A percentile compares a stretch with the other conserved stretches of the same genome.
Conservation (phyloP, 2,888 invertebrate genomes). For the Gastracanthus pulcherrimus region DNA sequence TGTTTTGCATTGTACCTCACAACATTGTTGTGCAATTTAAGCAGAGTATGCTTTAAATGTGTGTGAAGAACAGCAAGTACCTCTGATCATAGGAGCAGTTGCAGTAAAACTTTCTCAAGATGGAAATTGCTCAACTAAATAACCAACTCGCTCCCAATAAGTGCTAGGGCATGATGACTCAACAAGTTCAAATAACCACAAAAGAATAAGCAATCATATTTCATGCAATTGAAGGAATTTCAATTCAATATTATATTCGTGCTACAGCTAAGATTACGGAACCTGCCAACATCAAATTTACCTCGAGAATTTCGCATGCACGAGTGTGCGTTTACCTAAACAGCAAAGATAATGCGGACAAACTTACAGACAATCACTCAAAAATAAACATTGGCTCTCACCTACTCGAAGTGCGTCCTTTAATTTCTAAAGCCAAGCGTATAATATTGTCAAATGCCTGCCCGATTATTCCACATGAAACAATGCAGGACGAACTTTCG, state of each 20-base stretch:
- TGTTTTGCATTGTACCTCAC: too few relatives aligned
- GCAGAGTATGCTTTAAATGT: too few relatives aligned
- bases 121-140: too few relatives aligned
- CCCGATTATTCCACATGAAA: neutral
- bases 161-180: neutral
- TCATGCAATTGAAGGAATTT: neutral
- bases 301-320: neutral
- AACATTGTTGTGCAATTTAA: too few relatives aligned
- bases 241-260: neutral
- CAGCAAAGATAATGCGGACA: neutral
- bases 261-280: neutral
- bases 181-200: neutral
- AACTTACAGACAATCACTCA: neutral
- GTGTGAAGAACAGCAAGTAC: too few relatives aligned
- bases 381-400: neutral
- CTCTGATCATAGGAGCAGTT: too few relatives aligned
- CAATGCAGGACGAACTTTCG: neutral
- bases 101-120: too few relatives aligned
- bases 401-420: neutral
- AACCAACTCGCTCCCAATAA: too few relatives aligned
- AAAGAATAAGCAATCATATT: neutral
- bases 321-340: neutral
- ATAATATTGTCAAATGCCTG: neutral
- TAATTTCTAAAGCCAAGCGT: neutral
- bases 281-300: neutral